A percentile compares a stretch with the other conserved stretches of the same genome.
These are phyloP conservation scores for Anseranas semipalmata DNA, from an alignment of 2,113 vertebrate genomes.

Conservation along the genomic window DNA sequence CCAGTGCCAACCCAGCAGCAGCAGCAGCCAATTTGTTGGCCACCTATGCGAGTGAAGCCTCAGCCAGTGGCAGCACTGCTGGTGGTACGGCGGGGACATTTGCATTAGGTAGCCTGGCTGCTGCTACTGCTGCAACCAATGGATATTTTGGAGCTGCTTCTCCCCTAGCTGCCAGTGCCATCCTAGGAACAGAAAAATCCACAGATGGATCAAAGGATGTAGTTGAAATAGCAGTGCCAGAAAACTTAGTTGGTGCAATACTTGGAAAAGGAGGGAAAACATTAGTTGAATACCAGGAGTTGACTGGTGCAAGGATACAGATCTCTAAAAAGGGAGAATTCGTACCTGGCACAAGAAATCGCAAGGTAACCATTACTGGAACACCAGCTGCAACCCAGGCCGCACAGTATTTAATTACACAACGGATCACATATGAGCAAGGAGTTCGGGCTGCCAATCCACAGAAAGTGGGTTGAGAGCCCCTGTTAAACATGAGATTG, in stretches of 20 bases:
- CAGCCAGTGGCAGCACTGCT: constrained; percentile 84
- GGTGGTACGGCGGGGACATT: constrained; percentile 87
- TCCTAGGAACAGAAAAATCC: constrained; percentile 88
- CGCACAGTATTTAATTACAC: constrained; percentile 90
- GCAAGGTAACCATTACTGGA: constrained; percentile 91
- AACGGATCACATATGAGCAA: constrained; percentile 91
- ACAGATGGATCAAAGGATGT: constrained; percentile 91
- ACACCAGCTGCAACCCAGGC: constrained; percentile 90
- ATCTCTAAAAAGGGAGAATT: constrained; percentile 92
- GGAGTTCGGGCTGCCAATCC: constrained; percentile 89
- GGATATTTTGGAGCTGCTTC: constrained; percentile 90
- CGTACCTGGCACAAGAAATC: constrained; percentile 90
- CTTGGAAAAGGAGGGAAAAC: constrained; percentile 92
- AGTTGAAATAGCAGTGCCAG: constrained; percentile 90
- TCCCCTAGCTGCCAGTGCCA: constrained; percentile 89
- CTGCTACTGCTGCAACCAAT: constrained; percentile 90
- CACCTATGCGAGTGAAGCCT: constrained; percentile 90
- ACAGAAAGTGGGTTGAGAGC: constrained; percentile 88
- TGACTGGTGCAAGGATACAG: constrained; percentile 93
- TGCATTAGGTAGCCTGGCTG: constrained; percentile 89
- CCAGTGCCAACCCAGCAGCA: constrained; percentile 89
- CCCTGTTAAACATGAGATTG: constrained; percentile 75
- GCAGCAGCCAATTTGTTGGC: constrained; percentile 89
- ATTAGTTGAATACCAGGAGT: constrained; percentile 90
- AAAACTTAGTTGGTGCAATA: constrained; percentile 91